A percentile compares a stretch with the other conserved stretches of the same genome.
Evolutionary conservation across 2,797 vertebrate genomes (phyloP).

Genomic region (Acridotheres tristis): DNA sequence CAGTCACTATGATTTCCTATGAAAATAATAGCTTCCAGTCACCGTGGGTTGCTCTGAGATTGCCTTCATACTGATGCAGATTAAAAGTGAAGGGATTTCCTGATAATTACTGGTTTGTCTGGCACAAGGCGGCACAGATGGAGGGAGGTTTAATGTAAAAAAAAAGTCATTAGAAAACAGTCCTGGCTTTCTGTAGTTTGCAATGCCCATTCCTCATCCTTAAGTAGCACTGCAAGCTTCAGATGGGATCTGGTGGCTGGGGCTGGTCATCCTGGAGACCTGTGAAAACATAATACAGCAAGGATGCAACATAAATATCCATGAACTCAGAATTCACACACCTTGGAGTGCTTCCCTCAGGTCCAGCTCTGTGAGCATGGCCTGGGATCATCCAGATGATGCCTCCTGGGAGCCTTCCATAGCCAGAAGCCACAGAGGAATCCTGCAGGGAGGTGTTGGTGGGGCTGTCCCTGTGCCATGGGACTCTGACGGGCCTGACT

Average conservation of each 20-base stretch:
- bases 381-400: not conserved
- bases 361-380: not conserved
- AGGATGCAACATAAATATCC: not conserved
- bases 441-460: not conserved
- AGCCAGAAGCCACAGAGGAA: too few species aligned
- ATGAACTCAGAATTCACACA: not conserved
- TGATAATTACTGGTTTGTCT: slow-evolving; percentile 66
- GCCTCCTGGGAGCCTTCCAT: not conserved
- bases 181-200: slow-evolving; percentile 1
- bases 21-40: slow-evolving; percentile 70
- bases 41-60: slow-evolving; percentile 62
- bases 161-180: not conserved
- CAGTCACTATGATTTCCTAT: slow-evolving; percentile 70
- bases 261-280: not conserved
- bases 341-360: not conserved
- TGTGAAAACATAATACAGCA: not conserved
- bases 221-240: not conserved
- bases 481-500: not conserved
- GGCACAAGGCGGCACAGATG: slow-evolving; percentile 33
- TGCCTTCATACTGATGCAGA: slow-evolving; percentile 58
- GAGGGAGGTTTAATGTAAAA: slow-evolving; percentile 4
- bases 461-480: not conserved
- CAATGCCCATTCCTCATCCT: not conserved
- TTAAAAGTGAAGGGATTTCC: slow-evolving; percentile 66
- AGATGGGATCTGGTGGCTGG: not conserved